A percentile compares a stretch with the other conserved stretches of the same genome.
Evolutionary conservation across 2,113 vertebrate genomes (phyloP).

Genomic region (Scomber colias): DNA sequence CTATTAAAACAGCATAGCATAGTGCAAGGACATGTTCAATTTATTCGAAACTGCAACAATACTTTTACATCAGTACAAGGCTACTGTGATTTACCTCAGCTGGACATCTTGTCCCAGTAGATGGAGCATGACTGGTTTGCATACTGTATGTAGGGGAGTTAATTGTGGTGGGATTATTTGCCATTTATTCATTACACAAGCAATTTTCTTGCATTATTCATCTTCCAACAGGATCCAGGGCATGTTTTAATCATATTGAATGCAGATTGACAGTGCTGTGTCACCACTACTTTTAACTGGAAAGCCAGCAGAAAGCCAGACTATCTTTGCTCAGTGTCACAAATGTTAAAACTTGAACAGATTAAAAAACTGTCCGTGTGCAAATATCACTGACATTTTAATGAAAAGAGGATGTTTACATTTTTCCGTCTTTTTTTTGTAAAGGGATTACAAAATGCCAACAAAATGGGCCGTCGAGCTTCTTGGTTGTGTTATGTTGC

Average conservation of each 20-base stretch:
- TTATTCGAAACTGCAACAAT: conserved; percentile 21
- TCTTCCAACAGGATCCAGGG: conserved; percentile 69
- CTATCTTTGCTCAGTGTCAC: conserved; percentile 63
- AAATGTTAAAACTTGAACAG: conserved; percentile 71
- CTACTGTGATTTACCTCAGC: conserved; percentile 58
- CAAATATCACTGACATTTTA: conserved; percentile 76
- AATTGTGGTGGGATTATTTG: conserved; percentile 80
- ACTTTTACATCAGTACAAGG: conserved; percentile 31
- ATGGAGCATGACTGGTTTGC: conserved; percentile 68
- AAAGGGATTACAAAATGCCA: conserved; percentile 61
- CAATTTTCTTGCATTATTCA: conserved; percentile 78
- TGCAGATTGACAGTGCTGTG: conserved; percentile 76
- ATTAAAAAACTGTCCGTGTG: conserved; percentile 78
- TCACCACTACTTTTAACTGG: conserved; percentile 71
- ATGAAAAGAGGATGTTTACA: conserved; percentile 75
- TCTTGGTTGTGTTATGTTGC: conserved; percentile 46
- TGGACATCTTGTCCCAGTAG: conserved; percentile 67
- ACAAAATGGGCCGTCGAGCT: conserved; percentile 44
- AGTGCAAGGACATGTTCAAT: not conserved
- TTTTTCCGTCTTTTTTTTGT: conserved; percentile 46
- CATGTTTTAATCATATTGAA: conserved; percentile 80
- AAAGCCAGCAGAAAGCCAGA: conserved; percentile 64
- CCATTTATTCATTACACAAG: conserved; percentile 80
- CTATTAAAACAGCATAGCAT: conserved; percentile 4
- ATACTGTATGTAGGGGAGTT: conserved; percentile 70